Evolutionary conservation across 1,140 invertebrate genomes (phyloP).

Genomic region (Pogonomyrmex californicus): DNA sequence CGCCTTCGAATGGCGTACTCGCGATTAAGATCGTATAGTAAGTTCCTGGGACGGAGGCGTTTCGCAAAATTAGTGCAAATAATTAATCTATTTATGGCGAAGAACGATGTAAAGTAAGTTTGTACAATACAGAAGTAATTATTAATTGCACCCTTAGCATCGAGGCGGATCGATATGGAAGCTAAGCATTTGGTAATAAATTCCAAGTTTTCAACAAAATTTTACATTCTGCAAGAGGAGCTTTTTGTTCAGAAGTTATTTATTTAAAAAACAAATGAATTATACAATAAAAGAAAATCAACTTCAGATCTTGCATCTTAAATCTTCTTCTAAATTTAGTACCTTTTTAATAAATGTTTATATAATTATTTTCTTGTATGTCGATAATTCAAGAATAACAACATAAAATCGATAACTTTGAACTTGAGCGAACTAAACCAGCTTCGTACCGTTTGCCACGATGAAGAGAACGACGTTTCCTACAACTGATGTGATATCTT

Average conservation of each 20-base stretch:
- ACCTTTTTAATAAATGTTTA: not conserved
- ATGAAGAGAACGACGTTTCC: conserved; percentile 27
- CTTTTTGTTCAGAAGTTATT: not conserved
- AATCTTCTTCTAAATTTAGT: conserved; percentile 1
- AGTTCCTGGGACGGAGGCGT: not conserved
- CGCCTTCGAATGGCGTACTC: conserved; percentile 26
- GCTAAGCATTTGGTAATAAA: too few species aligned
- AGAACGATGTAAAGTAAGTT: conserved; percentile 28
- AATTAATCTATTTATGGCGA: conserved; percentile 51
- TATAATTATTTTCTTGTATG: not conserved
- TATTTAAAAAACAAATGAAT: not conserved
- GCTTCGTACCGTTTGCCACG: not conserved
- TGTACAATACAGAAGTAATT: conserved; percentile 15
- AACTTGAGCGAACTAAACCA: not conserved
- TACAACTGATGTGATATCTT: not conserved
- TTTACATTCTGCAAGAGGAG: not conserved
- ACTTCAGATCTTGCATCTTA: not conserved
- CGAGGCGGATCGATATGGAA: not conserved
- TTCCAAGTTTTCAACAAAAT: not conserved
- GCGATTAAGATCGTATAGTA: conserved; percentile 30
- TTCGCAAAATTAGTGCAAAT: conserved; percentile 30
- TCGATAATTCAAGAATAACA: not conserved
- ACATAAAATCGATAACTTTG: not conserved
- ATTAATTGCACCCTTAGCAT: not conserved
- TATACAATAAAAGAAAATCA: not conserved